A percentile compares a stretch with the other conserved stretches of the same genome.
These are phyloP conservation scores for Dipodomys merriami DNA, from an alignment of 2,113 vertebrate species.

Conservation along the genomic window DNA sequence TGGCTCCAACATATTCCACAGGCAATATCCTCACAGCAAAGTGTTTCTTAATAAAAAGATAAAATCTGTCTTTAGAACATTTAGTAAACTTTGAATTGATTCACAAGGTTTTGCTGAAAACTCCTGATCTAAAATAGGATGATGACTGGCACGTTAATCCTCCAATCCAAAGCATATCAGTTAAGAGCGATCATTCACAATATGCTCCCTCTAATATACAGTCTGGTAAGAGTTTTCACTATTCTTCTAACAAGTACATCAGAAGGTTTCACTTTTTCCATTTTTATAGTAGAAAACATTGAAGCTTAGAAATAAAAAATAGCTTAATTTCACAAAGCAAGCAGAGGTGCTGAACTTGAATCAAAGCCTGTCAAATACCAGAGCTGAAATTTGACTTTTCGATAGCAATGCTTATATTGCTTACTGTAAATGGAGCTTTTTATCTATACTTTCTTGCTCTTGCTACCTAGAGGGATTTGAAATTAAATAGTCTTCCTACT, in stretches of 20 bases:
- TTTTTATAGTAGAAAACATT: conserved; percentile 20
- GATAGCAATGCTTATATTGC: not conserved
- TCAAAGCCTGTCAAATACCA: not conserved
- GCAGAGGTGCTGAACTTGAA: conserved; percentile 6
- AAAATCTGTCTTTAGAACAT: conserved; percentile 32
- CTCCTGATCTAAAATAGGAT: not conserved
- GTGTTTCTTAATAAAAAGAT: not conserved
- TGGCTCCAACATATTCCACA: not conserved
- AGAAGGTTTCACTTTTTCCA: conserved; percentile 9
- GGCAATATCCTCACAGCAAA: not conserved
- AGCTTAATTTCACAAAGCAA: not conserved
- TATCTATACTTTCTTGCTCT: not conserved
- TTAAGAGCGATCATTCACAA: not conserved
- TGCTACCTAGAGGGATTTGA: not conserved
- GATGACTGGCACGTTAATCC: not conserved
- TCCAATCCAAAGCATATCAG: not conserved
- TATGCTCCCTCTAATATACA: not conserved
- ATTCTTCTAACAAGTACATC: conserved; percentile 13
- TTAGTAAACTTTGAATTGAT: conserved; percentile 34
- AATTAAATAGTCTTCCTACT: not conserved
- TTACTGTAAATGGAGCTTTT: not conserved
- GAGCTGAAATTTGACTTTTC: conserved; percentile 21
- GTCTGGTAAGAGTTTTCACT: not conserved
- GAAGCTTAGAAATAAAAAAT: not conserved
- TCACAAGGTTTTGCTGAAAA: conserved; percentile 25